phyloP scores from a whole-genome alignment of 2,888 invertebrate species.

The Orchestes rusci region DNA sequence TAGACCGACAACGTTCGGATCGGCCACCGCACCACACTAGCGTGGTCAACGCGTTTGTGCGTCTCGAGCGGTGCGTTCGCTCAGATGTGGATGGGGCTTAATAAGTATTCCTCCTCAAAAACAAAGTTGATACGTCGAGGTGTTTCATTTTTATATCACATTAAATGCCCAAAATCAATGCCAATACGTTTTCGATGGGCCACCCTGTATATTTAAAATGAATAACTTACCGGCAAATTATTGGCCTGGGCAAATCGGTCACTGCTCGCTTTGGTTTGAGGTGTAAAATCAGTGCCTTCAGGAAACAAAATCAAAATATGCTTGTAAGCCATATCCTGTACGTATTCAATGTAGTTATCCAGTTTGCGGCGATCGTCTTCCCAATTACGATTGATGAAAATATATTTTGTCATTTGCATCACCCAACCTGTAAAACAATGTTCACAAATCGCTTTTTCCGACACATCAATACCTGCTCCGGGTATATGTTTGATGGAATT shows the following conservation, averaged over 20 bases:
- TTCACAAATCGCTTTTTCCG: too few relatives aligned
- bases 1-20: too few relatives aligned
- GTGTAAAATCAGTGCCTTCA: slow-evolving; percentile 80
- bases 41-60: too few relatives aligned
- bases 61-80: too few relatives aligned
- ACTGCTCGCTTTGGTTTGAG: slow-evolving; percentile 59
- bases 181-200: too few relatives aligned
- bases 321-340: slow-evolving; percentile 56
- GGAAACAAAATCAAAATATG: slow-evolving; percentile 76
- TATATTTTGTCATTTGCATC: slow-evolving; percentile 80
- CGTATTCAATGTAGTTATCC: slow-evolving; percentile 64
- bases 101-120: too few relatives aligned
- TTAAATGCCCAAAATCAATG: too few relatives aligned
- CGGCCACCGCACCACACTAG: too few relatives aligned
- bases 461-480: slow-evolving; percentile 78
- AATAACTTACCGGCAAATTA: slow-evolving; percentile 52
- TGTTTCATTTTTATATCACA: too few relatives aligned
- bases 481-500: slow-evolving; percentile 74
- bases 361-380: slow-evolving; percentile 63
- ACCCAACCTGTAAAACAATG: slow-evolving; percentile 68
- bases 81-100: too few relatives aligned
- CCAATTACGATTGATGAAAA: slow-evolving; percentile 81
- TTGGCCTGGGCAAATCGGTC: slow-evolving; percentile 63
- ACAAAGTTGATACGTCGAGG: too few relatives aligned
- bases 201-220: slow-evolving; percentile 2